These are phyloP conservation scores for Trichogramma dendrolimi DNA, from an alignment of 2,888 invertebrate genomes.

Conservation along the genomic window DNA sequence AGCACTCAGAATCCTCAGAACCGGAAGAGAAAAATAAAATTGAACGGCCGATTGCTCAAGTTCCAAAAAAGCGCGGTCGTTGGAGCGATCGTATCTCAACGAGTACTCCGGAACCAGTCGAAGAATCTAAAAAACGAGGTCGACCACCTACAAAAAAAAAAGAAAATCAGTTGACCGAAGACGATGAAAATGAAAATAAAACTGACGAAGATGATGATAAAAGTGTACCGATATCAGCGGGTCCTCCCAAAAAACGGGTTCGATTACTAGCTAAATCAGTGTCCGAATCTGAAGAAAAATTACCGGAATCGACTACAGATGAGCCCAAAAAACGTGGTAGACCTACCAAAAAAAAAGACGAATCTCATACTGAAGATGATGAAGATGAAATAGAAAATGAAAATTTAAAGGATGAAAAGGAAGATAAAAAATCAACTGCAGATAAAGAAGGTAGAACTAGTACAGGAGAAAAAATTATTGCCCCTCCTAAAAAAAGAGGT, in stretches of 20 bases:
- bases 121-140: neutral
- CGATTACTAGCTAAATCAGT: no score
- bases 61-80: no score
- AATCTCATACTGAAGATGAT: neutral
- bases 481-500: no score
- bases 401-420: neutral
- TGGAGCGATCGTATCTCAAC: no score
- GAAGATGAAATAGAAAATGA: neutral
- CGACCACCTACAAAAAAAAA: neutral
- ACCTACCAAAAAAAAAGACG: neutral
- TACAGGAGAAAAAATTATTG: no score
- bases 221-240: no score
- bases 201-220: no score
- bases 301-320: neutral
- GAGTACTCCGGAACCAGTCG: neutral
- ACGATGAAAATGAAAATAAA: neutral
- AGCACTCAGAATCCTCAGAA: constrained; percentile 1
- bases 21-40: neutral
- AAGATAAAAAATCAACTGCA: no score
- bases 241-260: no score
- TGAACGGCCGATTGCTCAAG: no score
- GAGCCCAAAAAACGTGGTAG: constrained; percentile 19
- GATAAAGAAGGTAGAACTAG: no score
- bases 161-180: neutral
- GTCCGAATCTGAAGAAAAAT: neutral